A percentile compares a stretch with the other conserved stretches of the same genome.
These are phyloP conservation scores for Ricordea florida DNA, from an alignment of 92 coral and sea anemone species.

Conservation along the genomic window DNA sequence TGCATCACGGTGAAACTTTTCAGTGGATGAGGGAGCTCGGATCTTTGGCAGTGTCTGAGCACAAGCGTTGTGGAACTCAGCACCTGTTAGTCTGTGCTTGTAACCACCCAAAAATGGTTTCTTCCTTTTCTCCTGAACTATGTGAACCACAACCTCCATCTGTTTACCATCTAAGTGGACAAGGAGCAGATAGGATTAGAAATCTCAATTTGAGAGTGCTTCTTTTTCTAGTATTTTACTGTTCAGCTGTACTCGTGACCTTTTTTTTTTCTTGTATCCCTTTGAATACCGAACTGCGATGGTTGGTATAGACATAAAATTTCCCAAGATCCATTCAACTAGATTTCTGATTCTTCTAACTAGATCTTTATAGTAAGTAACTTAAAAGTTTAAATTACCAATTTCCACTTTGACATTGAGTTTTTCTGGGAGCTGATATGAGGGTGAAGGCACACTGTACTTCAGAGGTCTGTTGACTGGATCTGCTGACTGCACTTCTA, in stretches of 20 bases:
- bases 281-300: too few relatives aligned
- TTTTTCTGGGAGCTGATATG: slow-evolving; percentile 59
- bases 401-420: slow-evolving; percentile 80
- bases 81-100: slow-evolving; percentile 87
- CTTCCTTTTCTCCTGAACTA: slow-evolving; percentile 74
- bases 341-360: too few relatives aligned
- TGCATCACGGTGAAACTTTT: slow-evolving; percentile 92
- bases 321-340: too few relatives aligned
- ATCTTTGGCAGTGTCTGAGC: slow-evolving; percentile 90
- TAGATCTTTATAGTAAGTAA: neutral
- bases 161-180: slow-evolving; percentile 76
- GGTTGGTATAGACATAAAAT: too few relatives aligned
- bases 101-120: slow-evolving; percentile 93
- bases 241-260: too few relatives aligned
- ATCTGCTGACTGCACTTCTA: slow-evolving; percentile 91
- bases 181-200: too few relatives aligned
- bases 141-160: slow-evolving; percentile 71
- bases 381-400: slow-evolving; percentile 43
- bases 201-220: too few relatives aligned
- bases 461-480: slow-evolving; percentile 81
- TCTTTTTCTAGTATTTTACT: too few relatives aligned
- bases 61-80: slow-evolving; percentile 90
- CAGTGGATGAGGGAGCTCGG: slow-evolving; percentile 82
- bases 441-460: slow-evolving; percentile 28
- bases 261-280: too few relatives aligned